These are phyloP conservation scores for Equus quagga DNA, from an alignment of 2,113 vertebrate genomes.

Conservation along the genomic window DNA sequence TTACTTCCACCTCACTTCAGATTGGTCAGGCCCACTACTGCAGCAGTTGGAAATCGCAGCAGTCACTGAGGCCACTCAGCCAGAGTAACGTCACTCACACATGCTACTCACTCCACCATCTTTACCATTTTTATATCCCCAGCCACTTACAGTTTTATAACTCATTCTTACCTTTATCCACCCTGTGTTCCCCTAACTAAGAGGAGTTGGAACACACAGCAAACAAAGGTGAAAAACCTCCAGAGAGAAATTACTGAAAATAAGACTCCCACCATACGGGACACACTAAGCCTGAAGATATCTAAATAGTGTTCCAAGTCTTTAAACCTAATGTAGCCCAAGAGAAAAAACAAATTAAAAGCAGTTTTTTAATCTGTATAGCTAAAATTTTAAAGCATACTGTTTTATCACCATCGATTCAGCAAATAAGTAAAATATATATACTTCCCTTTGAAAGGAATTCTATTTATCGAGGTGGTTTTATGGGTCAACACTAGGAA, in stretches of 20 bases:
- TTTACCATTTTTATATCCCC: background rate
- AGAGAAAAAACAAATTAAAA: constrained; percentile 12
- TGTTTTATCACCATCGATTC: background rate
- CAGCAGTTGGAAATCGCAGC: background rate
- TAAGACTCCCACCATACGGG: background rate
- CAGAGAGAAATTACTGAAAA: background rate
- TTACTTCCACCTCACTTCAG: background rate
- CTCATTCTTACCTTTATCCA: background rate
- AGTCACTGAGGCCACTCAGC: background rate
- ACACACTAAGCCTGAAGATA: background rate
- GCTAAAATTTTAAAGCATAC: background rate
- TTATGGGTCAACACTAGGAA: background rate
- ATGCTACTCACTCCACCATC: background rate
- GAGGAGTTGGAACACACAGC: background rate
- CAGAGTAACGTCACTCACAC: background rate
- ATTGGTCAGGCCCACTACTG: background rate
- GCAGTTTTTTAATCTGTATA: background rate
- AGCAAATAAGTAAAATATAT: background rate
- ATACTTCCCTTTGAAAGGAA: background rate
- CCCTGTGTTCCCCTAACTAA: background rate
- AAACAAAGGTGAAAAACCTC: constrained; percentile 10
- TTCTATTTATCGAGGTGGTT: background rate
- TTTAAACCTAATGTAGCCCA: background rate
- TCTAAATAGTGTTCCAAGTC: background rate
- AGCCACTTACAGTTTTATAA: background rate